Base-by-base conservation (phyloP, 2,888 invertebrate species). In the Pyrrhosoma nymphula region DNA sequence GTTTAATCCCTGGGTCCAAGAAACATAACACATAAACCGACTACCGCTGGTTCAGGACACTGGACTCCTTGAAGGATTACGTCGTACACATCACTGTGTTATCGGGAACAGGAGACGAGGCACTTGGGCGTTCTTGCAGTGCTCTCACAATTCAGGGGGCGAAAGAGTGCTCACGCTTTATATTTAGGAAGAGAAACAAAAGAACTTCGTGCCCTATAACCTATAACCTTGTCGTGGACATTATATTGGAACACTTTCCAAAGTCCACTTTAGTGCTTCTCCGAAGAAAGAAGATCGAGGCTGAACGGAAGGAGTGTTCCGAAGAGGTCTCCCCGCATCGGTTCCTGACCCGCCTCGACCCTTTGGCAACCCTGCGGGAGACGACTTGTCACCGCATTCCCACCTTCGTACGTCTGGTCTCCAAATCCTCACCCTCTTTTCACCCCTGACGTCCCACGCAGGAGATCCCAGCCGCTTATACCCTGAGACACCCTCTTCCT, bases 1-100 rank as follows among this genome's bases (percentile, higher is more conserved):
- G 82, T 82, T 30, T 26, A 82, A 35, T 35, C 18, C 82, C 82
- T 82, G 82, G 82, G 82, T 82, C 82, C 82, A 82, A 82, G 35
- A 82, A 82, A 82, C 23, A 69, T 18, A 35, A 35, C 30, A n/a
- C 30, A 18, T 0, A 69, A 35, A 35, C 82, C 30, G 82, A 82
- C 82, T 10, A 4, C 16, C 14, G 35, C 82, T 20, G 69, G 26
- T n/a, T 69, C n/a, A 4, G 60, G 16, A 18, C 6, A 35, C 16
- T 35, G 35, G 35, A 82, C 82, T 82, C 30, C 26, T 8, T 82
- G n/a, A 82, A 30, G 82, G 82, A 82, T 23, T 60, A 14, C 60
- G 60, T 60, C 30, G 14, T 26, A 18, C 82, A 6, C 30, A 35
- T 3, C 30, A 16, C 82, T 26, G 23, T 26, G 10, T 8, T 69